Conservation (phyloP, 2,797 vertebrate genomes). For the Acestrorhynchus altus region DNA sequence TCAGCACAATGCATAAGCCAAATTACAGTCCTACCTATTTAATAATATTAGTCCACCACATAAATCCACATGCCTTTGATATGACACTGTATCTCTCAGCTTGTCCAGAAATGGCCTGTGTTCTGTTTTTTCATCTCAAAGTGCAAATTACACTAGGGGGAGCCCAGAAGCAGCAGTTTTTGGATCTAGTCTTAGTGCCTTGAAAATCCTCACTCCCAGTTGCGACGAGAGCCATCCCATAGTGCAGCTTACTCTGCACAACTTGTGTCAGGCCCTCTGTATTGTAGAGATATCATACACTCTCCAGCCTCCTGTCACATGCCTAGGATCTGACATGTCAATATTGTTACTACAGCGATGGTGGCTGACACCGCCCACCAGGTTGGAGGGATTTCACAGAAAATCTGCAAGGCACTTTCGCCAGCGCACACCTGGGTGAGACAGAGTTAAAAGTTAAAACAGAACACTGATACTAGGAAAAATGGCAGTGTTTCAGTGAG, state of each 20-base stretch:
- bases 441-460: conserved; percentile 17
- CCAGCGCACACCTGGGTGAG: conserved; percentile 86
- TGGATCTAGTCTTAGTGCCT: too few species aligned
- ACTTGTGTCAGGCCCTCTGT: conserved; percentile 83
- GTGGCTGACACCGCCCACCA: conserved; percentile 84
- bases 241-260: conserved; percentile 85
- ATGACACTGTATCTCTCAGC: too few species aligned
- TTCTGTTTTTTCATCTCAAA: too few species aligned
- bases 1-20: too few species aligned
- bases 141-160: too few species aligned
- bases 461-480: neutral
- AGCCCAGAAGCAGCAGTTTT: too few species aligned
- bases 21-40: too few species aligned
- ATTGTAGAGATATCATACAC: conserved; percentile 93
- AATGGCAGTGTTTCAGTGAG: neutral
- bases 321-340: conserved; percentile 82
- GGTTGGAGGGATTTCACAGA: conserved; percentile 89
- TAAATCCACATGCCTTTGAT: too few species aligned
- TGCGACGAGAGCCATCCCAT: conserved; percentile 88
- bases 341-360: conserved; percentile 95
- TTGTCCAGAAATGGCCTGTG: too few species aligned
- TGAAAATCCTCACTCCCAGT: conserved; percentile 88
- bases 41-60: too few species aligned
- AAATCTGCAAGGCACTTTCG: conserved; percentile 91
- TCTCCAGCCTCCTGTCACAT: conserved; percentile 84